These are phyloP conservation scores for Meandrina meandrites DNA, from an alignment of 92 coral and sea anemone species.

Conservation along the genomic window DNA sequence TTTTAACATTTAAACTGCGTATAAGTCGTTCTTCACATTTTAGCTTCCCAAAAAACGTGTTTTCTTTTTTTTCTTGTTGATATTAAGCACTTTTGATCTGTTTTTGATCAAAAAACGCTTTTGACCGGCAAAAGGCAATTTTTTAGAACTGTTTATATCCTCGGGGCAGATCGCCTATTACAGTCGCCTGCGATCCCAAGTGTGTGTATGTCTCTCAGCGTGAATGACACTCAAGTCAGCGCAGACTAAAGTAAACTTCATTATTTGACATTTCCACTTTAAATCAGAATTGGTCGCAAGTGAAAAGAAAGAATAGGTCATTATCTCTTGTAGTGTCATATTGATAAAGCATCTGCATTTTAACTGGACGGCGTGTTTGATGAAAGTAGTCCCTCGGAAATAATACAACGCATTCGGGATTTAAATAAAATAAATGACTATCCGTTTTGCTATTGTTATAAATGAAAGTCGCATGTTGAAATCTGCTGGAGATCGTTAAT, in stretches of 20 bases:
- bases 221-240: constrained; percentile 1
- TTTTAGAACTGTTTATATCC: constrained; percentile 4
- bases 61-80: neutral
- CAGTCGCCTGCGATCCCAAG: neutral
- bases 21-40: neutral
- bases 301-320: constrained; percentile 30
- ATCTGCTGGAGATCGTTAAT: neutral
- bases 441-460: constrained; percentile 18
- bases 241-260: neutral
- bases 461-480: neutral
- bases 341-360: constrained; percentile 29
- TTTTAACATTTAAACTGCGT: neutral
- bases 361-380: constrained; percentile 31
- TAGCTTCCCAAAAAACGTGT: neutral
- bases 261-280: constrained; percentile 33
- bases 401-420: constrained; percentile 19
- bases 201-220: constrained; percentile 11
- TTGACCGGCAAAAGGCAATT: neutral
- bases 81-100: neutral
- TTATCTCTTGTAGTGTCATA: constrained; percentile 19
- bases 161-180: neutral
- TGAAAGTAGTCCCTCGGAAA: constrained; percentile 4
- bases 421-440: constrained; percentile 33
- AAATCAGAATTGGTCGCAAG: constrained; percentile 25
- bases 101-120: neutral